Percentiles rank a stretch among this genome's conserved stretches.
Evolutionary conservation across 2,797 vertebrate species (phyloP).

Genomic region (Argya squamiceps): DNA sequence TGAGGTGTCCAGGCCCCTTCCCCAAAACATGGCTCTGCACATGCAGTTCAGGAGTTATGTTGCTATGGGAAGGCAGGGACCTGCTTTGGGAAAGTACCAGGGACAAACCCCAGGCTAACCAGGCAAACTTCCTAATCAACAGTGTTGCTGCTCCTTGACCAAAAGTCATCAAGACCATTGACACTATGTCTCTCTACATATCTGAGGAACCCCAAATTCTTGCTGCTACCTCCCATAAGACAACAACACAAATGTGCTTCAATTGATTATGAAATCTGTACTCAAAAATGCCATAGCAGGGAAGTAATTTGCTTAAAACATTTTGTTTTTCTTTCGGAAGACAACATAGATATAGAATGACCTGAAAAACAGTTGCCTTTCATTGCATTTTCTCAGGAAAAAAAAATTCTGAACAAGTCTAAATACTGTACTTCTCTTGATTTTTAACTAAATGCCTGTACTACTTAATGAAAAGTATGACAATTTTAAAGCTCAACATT

Average conservation of each 20-base stretch:
- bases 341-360: neutral
- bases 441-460: neutral
- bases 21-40: neutral
- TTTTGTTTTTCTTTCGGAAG: neutral
- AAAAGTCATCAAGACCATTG: neutral
- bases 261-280: neutral
- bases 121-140: neutral
- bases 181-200: neutral
- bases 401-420: neutral
- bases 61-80: neutral
- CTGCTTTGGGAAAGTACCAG: neutral
- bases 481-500: neutral
- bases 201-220: neutral
- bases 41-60: neutral
- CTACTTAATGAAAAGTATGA: neutral
- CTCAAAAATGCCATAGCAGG: neutral
- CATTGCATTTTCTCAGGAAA: neutral
- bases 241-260: neutral
- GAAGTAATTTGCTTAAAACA: neutral
- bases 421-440: neutral
- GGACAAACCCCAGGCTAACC: neutral
- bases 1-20: neutral
- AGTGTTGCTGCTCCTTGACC: neutral
- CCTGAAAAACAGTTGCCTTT: neutral
- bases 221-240: neutral